Base-by-base conservation (phyloP, 2,113 vertebrate species). In the Collichthys lucidus region DNA sequence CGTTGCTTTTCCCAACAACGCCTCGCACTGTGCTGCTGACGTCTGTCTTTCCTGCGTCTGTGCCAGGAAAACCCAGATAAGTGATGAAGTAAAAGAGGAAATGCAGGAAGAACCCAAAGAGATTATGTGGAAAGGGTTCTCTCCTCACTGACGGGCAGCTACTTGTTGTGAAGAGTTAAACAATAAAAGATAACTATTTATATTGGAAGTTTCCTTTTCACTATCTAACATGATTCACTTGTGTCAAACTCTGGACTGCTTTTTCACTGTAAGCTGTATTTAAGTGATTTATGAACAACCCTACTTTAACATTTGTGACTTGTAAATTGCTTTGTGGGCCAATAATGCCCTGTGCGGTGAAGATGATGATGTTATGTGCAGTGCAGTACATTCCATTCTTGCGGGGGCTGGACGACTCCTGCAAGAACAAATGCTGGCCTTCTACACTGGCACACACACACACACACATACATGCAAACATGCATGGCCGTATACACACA, bases 1-100 rank as follows among this genome's bases (percentile, higher is more conserved):
- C 2, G 17, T 44, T 29, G 71, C 29, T 16, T 81, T 78, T 85
- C 82, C 83, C 79, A 88, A 75, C 60, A 84, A 76, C 42, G 52
- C 77, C 82, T 74, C 3, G 12, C 49, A 22, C 80, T 80, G 72
- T 47, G 44, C 7, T 83, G 74, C 85, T 91, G 86, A 91, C 73
- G 70, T 89, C 62, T 29, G 77, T 80, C 80, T 86, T 91, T 90
- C 86, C 91, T 90, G 80, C 35, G 22, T 86, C 82, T 7, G 20
- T 82, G 85, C 86, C 89, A 84, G 82, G 86, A 88, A 89, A 90
- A 77, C 53, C 44, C n/a, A 89, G 86, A 91, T 89, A 91, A 82
- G 82, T 80, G 65, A 78, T 84, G 74, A 76, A 82, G 79, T 82
- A 60, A 79, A 84, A 44, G 42, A 57, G 82, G 82, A 87, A 89